These are phyloP conservation scores for Drosophila borealis DNA, from an alignment of 2,888 invertebrate species.

Conservation along the genomic window DNA sequence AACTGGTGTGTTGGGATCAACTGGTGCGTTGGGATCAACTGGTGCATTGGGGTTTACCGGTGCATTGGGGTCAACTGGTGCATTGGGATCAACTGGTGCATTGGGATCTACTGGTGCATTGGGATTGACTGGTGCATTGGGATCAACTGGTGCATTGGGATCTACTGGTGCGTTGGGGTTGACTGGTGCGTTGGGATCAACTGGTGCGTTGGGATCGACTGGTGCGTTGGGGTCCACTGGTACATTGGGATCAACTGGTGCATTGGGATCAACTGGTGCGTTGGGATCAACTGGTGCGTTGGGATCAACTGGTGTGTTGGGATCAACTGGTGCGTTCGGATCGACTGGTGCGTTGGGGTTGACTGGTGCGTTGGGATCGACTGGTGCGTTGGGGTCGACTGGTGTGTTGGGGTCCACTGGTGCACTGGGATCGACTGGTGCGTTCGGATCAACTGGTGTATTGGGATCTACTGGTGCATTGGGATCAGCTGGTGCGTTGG, in stretches of 20 bases:
- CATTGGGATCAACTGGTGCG: not conserved
- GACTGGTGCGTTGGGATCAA: constrained; percentile 2
- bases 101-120: constrained; percentile 20
- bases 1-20: not conserved
- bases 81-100: constrained; percentile 4
- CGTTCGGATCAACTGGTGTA: not conserved
- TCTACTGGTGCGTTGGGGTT: constrained; percentile 26
- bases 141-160: constrained; percentile 6
- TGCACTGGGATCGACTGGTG: constrained; percentile 9
- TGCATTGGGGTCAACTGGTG: constrained; percentile 19
- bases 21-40: constrained; percentile 8
- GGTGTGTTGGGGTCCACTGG: constrained; percentile 28
- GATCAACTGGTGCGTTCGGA: not conserved
- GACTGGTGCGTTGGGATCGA: not conserved
- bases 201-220: constrained; percentile 27
- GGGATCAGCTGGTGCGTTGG: constrained; percentile 14
- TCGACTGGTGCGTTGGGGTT: constrained; percentile 23
- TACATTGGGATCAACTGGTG: not conserved
- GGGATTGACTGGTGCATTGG: not conserved
- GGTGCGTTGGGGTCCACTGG: constrained; percentile 24
- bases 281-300: constrained; percentile 6
- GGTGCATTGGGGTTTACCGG: constrained; percentile 25
- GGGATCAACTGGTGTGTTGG: constrained; percentile 6
- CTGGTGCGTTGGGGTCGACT: not conserved
- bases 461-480: constrained; percentile 21